Conservation (phyloP, 2,113 vertebrate species). For the Silurus asotus region DNA sequence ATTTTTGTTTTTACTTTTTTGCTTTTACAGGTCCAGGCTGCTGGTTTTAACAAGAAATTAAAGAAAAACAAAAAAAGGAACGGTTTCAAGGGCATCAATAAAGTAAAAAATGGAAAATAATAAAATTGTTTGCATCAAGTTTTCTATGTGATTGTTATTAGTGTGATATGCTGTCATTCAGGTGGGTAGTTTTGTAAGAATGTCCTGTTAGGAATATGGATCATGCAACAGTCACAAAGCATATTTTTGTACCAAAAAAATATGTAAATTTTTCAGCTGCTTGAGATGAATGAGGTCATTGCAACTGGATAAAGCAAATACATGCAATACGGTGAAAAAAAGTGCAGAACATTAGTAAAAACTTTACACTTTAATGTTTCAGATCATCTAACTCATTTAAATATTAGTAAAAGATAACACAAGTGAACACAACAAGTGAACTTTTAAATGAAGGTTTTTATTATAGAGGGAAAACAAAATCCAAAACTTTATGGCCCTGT, state of each 20-base stretch:
- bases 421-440: no score
- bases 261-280: background rate
- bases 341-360: no score
- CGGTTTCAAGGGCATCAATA: slow-evolving; percentile 56
- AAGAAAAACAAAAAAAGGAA: slow-evolving; percentile 66
- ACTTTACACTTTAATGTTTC: no score
- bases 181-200: background rate
- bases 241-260: background rate
- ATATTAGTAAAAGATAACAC: no score
- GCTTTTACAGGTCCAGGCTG: slow-evolving; percentile 64
- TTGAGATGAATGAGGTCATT: no score
- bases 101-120: slow-evolving; percentile 61
- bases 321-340: no score
- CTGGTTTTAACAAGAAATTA: slow-evolving; percentile 68
- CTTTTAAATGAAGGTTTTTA: no score
- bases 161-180: background rate
- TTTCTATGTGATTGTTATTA: background rate
- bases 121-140: slow-evolving; percentile 18
- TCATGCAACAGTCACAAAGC: background rate
- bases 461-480: no score
- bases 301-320: no score
- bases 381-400: no score
- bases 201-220: background rate
- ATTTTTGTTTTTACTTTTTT: background rate
- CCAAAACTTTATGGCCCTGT: no score